Evolutionary conservation across 2,113 vertebrate genomes (phyloP).

Genomic region (Rhinolophus ferrumequinum): DNA sequence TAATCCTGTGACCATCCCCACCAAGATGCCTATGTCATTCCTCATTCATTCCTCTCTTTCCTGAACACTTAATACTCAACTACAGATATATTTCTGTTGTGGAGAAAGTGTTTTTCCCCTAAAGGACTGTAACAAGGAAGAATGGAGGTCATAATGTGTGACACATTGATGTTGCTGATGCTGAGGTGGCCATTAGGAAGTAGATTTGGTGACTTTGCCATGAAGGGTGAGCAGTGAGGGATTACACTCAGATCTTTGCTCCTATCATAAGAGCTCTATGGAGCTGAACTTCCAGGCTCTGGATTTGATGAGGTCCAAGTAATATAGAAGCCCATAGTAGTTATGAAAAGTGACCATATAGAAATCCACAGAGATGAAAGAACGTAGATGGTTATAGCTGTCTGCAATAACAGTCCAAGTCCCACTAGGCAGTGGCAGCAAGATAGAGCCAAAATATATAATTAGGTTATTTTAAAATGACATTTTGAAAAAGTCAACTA

Average conservation of each 20-base stretch:
- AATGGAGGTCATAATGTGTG: not conserved
- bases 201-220: not conserved
- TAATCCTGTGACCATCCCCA: not conserved
- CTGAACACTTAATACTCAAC: not conserved
- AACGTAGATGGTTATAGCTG: not conserved
- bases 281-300: not conserved
- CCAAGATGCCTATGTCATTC: not conserved
- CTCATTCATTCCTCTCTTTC: not conserved
- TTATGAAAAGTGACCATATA: not conserved
- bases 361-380: not conserved
- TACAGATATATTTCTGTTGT: not conserved
- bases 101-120: not conserved
- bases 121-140: not conserved
- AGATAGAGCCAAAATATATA: constrained; percentile 31
- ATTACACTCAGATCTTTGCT: not conserved
- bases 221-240: not conserved
- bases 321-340: not conserved
- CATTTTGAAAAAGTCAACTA: constrained; percentile 37
- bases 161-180: not conserved
- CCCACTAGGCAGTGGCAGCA: not conserved
- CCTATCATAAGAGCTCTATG: not conserved
- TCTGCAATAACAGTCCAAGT: not conserved
- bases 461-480: constrained; percentile 6
- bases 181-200: not conserved
- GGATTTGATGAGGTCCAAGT: not conserved